Conservation (phyloP, 2,113 vertebrate genomes). For the Daphoenositta chrysoptera region DNA sequence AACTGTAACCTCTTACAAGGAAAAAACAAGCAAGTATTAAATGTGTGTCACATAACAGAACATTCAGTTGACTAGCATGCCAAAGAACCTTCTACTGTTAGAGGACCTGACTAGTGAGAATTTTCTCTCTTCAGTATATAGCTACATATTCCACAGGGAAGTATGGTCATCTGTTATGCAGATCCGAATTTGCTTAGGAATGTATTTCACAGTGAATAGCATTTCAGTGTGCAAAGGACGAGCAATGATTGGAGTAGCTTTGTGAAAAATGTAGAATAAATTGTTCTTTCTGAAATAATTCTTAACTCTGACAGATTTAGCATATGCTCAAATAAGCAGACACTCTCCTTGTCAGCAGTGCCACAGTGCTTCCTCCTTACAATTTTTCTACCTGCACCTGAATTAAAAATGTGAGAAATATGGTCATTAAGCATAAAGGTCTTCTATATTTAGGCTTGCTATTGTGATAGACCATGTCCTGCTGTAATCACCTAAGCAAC, state of each 20-base stretch:
- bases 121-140: neutral
- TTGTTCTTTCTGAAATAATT: neutral
- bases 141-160: neutral
- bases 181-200: neutral
- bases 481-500: neutral
- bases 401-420: neutral
- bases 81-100: neutral
- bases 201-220: neutral
- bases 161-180: neutral
- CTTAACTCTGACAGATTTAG: neutral
- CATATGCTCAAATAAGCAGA: neutral
- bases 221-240: neutral
- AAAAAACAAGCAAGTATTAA: neutral
- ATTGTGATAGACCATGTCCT: neutral
- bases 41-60: neutral
- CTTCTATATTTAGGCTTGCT: neutral
- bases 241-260: neutral
- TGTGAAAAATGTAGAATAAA: neutral
- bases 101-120: neutral
- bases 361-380: neutral
- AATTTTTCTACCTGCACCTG: neutral
- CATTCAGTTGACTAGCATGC: neutral
- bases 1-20: neutral
- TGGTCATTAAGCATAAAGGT: neutral
- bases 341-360: neutral